A percentile compares a stretch with the other conserved stretches of the same genome.
Evolutionary conservation across 2,797 vertebrate genomes (phyloP).

Genomic region (Oceanodroma leucorhoa): DNA sequence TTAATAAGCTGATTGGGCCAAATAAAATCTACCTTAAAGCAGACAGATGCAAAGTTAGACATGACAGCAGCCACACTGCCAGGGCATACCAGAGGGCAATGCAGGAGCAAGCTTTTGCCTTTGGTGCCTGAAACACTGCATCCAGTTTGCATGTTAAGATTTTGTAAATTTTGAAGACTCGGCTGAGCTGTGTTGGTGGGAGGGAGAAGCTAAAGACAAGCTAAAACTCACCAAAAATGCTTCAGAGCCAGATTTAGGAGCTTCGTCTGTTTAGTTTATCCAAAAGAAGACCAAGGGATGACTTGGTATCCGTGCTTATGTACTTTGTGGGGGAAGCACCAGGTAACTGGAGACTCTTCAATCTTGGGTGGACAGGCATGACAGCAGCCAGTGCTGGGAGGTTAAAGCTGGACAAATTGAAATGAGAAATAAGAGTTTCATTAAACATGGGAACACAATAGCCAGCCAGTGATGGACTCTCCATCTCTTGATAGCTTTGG

Average conservation of each 20-base stretch:
- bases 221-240: not conserved
- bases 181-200: not conserved
- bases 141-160: not conserved
- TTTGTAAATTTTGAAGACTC: not conserved
- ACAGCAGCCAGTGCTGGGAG: not conserved
- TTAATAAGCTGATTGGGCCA: not conserved
- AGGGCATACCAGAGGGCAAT: not conserved
- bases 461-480: not conserved
- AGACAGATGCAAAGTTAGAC: not conserved
- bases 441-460: accelerated
- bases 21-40: not conserved
- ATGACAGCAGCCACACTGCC: not conserved
- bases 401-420: not conserved
- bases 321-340: not conserved
- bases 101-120: not conserved
- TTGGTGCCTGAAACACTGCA: not conserved
- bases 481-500: not conserved
- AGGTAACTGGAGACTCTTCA: not conserved
- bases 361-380: not conserved
- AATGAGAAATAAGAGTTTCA: not conserved
- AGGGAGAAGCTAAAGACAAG: not conserved
- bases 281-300: not conserved
- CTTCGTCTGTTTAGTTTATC: not conserved
- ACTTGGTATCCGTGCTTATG: not conserved
- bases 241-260: not conserved